These are phyloP conservation scores for Rhopalosiphum padi DNA, from an alignment of 1,140 invertebrate species.

Conservation along the genomic window DNA sequence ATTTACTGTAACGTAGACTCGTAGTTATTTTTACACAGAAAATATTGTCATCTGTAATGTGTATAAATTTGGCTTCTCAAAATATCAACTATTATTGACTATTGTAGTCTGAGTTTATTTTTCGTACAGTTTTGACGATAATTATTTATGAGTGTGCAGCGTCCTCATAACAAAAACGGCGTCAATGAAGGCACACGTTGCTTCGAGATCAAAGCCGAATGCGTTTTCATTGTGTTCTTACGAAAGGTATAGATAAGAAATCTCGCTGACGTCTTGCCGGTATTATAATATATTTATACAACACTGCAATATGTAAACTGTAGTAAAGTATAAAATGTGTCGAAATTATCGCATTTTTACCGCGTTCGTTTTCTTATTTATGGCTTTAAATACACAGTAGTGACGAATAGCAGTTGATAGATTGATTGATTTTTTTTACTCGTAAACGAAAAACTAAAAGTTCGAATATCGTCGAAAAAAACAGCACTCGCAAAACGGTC, in stretches of 20 bases:
- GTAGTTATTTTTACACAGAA: not conserved
- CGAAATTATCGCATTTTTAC: not conserved
- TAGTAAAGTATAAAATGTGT: not conserved
- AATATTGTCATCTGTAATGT: not conserved
- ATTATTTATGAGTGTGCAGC: not conserved
- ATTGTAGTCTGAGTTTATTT: not conserved
- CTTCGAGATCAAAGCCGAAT: not conserved
- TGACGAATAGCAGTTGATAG: not conserved
- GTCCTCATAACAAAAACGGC: not conserved
- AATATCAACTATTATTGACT: too few species aligned
- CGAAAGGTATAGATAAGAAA: not conserved
- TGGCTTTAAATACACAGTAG: not conserved
- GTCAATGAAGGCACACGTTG: not conserved
- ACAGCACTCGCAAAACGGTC: not conserved
- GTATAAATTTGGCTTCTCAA: not conserved
- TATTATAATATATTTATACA: not conserved
- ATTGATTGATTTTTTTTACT: not conserved
- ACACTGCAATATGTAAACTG: not conserved
- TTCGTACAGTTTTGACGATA: not conserved
- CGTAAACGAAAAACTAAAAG: not conserved
- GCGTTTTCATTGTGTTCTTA: not conserved
- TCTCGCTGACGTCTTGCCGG: not conserved
- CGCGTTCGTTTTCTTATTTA: not conserved
- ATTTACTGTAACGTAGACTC: not conserved
- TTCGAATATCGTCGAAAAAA: not conserved